phyloP scores from a whole-genome alignment of 1,140 invertebrate species.

The Diploscapter pachys region DNA sequence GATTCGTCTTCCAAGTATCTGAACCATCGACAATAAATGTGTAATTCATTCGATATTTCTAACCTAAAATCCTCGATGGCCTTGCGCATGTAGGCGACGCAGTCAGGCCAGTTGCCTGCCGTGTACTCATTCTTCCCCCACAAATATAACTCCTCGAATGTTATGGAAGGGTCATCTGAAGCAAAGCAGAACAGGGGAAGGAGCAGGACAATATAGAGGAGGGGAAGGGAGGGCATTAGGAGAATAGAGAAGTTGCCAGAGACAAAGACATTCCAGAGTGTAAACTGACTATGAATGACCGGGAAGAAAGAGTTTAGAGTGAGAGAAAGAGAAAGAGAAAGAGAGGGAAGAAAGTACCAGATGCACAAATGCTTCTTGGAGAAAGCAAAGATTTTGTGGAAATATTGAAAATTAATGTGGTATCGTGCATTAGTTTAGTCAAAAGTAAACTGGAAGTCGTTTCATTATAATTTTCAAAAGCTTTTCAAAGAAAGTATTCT shows the following conservation, averaged over 20 bases:
- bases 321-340: neutral
- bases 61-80: constrained; percentile 31
- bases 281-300: no score
- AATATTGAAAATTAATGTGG: neutral
- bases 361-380: neutral
- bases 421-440: neutral
- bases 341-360: neutral
- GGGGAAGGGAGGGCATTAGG: no score
- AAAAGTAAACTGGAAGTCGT: neutral
- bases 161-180: neutral
- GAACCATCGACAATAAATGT: neutral
- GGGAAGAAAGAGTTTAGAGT: neutral
- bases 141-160: constrained; percentile 26
- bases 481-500: neutral
- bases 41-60: constrained; percentile 3
- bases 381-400: neutral
- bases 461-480: neutral
- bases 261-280: no score
- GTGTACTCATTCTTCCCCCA: constrained; percentile 26
- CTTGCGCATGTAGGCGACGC: constrained; percentile 26
- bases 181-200: no score
- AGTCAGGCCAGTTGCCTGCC: constrained; percentile 19
- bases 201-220: no score
- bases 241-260: no score
- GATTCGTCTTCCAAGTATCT: constrained; percentile 25